Base-by-base conservation (phyloP, 2,888 invertebrate genomes). In the Metopia argyrocephala region DNA sequence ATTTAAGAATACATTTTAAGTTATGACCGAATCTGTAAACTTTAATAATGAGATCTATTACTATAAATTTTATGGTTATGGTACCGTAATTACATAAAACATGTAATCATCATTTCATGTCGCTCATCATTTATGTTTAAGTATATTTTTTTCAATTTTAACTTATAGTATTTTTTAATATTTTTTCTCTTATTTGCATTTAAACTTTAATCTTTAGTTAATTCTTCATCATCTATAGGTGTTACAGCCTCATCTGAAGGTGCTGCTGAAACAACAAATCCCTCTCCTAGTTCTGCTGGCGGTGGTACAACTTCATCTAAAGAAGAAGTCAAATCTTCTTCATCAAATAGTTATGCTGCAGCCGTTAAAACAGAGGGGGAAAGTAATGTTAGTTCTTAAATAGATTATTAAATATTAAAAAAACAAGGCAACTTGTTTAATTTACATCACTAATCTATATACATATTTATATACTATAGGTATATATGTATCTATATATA, bases 281-380 rank as follows among this genome's bases (percentile, higher is more conserved):
- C 74, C 56, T 80, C 78, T 52, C 78, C 74, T 21, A 59, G 74
- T 20, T 74, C 76, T 61, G 52, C 79, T 6, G 76, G 73, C 54
- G 76, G 73, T 54, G 78, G 73, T 57, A 73, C 28, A 48, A 65
- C 69, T 57, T 79, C 69, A 18, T 64, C 62, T 18, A 81, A 81
- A 70, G 81, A 81, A 1, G 81, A 79, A 54, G 61, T 21, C 4
- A 83, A 82, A 65, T 83, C 83, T 78, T 84, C 85, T 62, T 86
- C 89, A 57, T 87, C 89, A 68, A 85, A 89, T 76, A 90, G 87
- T 73, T 90, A 90, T 84, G 90, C 90, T 66, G 88, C 90, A 59
- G 85, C 90, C 48, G 89, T 90, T 3, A 90, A 91, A 85, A 90
- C 88, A 28, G 89, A 90, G 65, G 90, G 88, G 61, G 61, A 48